Evolutionary conservation across 2,888 invertebrate genomes (phyloP).

Genomic region (Orthosia gracilis): DNA sequence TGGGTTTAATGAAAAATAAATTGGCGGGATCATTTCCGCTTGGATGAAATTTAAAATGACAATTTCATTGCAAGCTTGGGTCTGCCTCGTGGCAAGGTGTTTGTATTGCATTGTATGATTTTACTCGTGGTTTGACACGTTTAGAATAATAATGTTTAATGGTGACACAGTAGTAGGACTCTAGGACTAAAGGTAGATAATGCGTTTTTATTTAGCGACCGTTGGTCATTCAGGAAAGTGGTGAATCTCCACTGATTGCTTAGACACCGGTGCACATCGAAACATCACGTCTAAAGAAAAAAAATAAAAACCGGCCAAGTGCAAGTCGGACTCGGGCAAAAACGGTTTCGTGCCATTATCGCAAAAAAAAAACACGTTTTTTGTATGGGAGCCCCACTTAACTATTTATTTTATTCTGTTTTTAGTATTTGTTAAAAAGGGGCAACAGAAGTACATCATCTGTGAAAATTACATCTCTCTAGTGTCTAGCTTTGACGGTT

Average conservation of each 20-base stretch:
- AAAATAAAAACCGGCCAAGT: too few species aligned
- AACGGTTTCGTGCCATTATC: too few species aligned
- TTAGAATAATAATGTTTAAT: conserved; percentile 16
- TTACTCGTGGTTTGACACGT: not conserved
- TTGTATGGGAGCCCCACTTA: too few species aligned
- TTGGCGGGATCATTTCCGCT: conserved; percentile 26
- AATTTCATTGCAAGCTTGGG: conserved; percentile 16
- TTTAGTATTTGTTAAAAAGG: too few species aligned
- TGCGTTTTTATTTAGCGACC: not conserved
- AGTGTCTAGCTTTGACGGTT: too few species aligned
- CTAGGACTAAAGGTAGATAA: conserved; percentile 20
- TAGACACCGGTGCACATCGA: not conserved
- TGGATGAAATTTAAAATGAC: conserved; percentile 22
- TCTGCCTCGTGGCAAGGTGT: conserved; percentile 3
- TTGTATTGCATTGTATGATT: conserved; percentile 2
- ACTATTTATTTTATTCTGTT: too few species aligned
- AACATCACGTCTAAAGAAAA: too few species aligned
- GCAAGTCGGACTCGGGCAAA: too few species aligned
- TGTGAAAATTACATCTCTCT: too few species aligned
- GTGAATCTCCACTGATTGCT: not conserved
- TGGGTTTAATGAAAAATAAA: conserved; percentile 51
- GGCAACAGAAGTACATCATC: too few species aligned
- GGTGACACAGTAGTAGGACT: conserved; percentile 7
- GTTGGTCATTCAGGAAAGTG: not conserved
- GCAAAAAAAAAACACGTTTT: too few species aligned